Base-by-base conservation (phyloP, 2,113 vertebrate genomes). In the Hylia prasina region DNA sequence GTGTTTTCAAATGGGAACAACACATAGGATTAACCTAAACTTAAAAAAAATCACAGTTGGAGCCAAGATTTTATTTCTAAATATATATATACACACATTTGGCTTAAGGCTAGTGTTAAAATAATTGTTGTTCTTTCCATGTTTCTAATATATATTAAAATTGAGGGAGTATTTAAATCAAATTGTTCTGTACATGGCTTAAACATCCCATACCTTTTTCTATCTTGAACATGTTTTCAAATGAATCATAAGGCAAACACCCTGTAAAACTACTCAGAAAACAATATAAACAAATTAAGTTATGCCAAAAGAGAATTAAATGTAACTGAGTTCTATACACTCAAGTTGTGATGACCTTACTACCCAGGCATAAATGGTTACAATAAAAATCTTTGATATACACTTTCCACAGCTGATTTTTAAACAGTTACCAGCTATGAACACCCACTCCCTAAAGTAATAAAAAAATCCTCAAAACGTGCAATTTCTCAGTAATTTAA, bases 71-170 rank as follows among this genome's bases (percentile, higher is more conserved):
- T 72, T 92, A 77, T 86, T 89, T 19, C 6, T 76, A 71, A 31
- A 64, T 53, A 79, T 20, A 51, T 18, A 89, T 23, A 54, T 4
- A 40, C 1, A 51, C 7, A 64, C 6, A 61, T 57, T 71, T 66
- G 15, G 6, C 87, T 86, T 77, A 89, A 91, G 56, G 30, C 18
- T 63, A 23, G 40, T 57, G 80, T 91, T 95, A 83, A 92, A 91
- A 77, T 92, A 93, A 89, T 81, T 81, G 39, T 44, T 92, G 20
- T 14, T 91, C 72, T 70, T 85, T 40, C 86, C 30, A 56, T 71
- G 60, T 89, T 94, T 96, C 87, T 87, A 82, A 80, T 82, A 94
- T 87, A 78, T 82, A 84, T 51, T 93, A 91, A 91, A 96, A 94
- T 84, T 78, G 21, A 7, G 4, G 13, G 5, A 81, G 16, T 44